Evolutionary conservation across 2,113 vertebrate species (phyloP).

Genomic region (Lampris incognitus): DNA sequence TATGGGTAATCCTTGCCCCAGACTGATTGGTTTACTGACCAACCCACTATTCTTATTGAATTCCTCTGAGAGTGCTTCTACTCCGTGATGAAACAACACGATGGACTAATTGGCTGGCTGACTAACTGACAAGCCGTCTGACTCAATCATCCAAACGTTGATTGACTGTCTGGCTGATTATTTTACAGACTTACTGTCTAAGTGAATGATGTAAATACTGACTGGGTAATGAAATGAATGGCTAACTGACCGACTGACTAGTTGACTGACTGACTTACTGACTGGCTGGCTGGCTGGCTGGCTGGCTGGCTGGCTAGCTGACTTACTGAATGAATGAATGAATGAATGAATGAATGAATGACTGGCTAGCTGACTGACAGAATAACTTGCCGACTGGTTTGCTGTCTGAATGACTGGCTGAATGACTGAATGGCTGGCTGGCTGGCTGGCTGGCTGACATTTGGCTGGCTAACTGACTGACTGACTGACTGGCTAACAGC

Average conservation of each 20-base stretch:
- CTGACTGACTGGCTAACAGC: conserved; percentile 40
- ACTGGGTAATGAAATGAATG: neutral
- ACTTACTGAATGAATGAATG: too few species aligned
- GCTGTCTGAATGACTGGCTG: conserved; percentile 27
- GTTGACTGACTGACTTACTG: too few species aligned
- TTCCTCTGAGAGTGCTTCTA: too few species aligned
- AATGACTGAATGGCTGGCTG: conserved; percentile 28
- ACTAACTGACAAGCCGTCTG: neutral
- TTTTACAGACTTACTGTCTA: neutral
- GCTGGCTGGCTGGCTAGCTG: too few species aligned
- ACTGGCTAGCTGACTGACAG: neutral
- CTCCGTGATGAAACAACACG: too few species aligned
- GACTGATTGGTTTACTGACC: neutral
- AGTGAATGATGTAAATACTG: neutral
- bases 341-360: too few species aligned
- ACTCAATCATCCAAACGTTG: too few species aligned
- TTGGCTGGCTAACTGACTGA: conserved; percentile 56
- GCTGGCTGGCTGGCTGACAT: conserved; percentile 57
- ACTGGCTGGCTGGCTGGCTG: too few species aligned
- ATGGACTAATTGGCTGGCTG: neutral
- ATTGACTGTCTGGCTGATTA: neutral
- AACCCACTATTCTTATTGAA: too few species aligned
- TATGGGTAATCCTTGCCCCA: too few species aligned
- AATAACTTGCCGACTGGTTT: conserved; percentile 11
- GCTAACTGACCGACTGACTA: neutral